Evolutionary conservation across 2,113 vertebrate genomes (phyloP), one percentile per base, ranked within the genome.

Genomic region (Lepus timidus): DNA sequence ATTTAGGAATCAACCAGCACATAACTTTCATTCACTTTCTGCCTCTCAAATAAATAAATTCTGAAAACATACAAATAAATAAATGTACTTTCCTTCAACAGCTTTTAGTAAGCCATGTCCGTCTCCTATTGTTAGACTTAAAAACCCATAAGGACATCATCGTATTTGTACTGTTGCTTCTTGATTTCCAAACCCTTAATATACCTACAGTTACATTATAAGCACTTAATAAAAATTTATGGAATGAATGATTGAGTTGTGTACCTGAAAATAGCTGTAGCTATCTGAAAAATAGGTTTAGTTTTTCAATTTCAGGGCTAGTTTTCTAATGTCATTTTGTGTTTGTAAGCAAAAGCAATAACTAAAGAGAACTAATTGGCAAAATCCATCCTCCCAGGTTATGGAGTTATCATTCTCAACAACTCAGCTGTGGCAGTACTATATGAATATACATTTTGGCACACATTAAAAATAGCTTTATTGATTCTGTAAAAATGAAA

Each of bases 271-370:
- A 10, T 44, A 44, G 0, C 36, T 12, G 0, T 8, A 82, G 29
- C 58, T 29, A 17, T 78, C 16, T 80, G 44, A 23, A 79, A 81
- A 91, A 31, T 6, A 52, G 10, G 19, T 44, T 89, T 75, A 55
- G 3, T 67, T 82, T 91, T 88, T 17, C 64, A 78, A 76, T 52
- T 67, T 19, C 10, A 31, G 17, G 58, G 27, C 79, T 80, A 76
- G 25, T 85, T 91, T 86, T 88, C 75, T 79, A 20, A 82, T 89
- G 31, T 33, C 5, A 64, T 55, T 79, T 78, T 49, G 11, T 73
- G 19, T 88, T 82, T 79, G 62, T 74, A 93, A 76, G 80, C 10
- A 81, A 93, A 76, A 76, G 33, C 25, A 71, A 3, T 85, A 85
- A 76, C 49, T 65, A 81, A 79, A 73, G 67, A 90, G n/a, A 27